Evolutionary conservation across 2,888 invertebrate genomes (phyloP).

Genomic region (Chirona hameri): DNA sequence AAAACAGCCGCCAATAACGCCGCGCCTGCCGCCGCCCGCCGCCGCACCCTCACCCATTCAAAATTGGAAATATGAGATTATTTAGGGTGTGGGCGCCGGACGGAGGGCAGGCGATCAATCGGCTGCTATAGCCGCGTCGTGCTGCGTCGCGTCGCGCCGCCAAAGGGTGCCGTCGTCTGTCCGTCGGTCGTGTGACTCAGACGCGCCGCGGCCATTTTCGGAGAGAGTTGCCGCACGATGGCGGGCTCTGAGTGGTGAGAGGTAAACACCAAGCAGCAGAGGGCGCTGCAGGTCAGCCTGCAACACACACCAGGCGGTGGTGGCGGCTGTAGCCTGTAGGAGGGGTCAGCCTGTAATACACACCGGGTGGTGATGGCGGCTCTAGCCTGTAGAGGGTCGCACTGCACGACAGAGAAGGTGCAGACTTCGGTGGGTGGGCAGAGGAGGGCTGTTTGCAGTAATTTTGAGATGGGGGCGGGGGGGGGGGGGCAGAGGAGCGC

Average conservation of each 20-base stretch:
- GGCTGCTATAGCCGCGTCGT: not conserved
- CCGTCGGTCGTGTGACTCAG: not conserved
- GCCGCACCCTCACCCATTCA: not conserved
- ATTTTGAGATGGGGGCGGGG: no score
- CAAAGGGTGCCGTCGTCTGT: conserved; percentile 12
- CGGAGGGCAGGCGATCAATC: not conserved
- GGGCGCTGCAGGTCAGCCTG: no score
- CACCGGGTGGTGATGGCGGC: no score
- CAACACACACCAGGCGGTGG: no score
- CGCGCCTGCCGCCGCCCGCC: no score
- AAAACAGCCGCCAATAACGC: conserved; percentile 12
- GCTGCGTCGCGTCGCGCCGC: not conserved
- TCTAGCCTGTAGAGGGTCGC: no score
- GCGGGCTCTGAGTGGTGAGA: not conserved
- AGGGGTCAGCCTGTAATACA: no score
- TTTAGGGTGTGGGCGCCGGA: not conserved
- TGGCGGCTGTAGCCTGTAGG: no score
- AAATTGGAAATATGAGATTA: conserved; percentile 29
- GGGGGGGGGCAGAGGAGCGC: no score
- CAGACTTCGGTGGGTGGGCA: no score
- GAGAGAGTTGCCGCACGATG: not conserved
- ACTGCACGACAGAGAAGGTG: no score
- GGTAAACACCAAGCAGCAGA: not conserved
- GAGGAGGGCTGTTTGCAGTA: no score
- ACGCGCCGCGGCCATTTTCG: not conserved